Evolutionary conservation across 2,797 vertebrate species (phyloP).

Genomic region (Australoheros facetus): DNA sequence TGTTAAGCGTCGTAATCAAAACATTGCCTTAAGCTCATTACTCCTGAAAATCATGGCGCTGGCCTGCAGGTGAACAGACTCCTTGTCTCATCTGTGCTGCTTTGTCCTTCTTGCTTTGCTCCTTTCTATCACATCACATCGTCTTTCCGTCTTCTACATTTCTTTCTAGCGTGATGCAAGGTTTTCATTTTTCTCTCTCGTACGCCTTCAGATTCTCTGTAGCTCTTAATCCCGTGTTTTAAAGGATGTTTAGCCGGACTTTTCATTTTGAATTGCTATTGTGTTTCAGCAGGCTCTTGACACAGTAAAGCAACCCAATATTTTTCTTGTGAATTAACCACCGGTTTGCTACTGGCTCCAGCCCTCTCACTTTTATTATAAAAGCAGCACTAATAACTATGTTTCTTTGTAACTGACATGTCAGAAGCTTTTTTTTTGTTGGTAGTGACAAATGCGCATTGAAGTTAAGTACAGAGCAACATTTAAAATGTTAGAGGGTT

Average conservation of each 20-base stretch:
- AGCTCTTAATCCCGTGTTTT: slow-evolving; percentile 2
- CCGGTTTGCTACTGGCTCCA: not conserved
- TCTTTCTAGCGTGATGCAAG: not conserved
- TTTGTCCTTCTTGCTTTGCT: slow-evolving; percentile 14
- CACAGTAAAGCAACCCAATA: slow-evolving; percentile 8
- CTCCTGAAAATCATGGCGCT: slow-evolving; percentile 17
- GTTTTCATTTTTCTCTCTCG: slow-evolving; percentile 5
- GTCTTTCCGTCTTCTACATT: not conserved
- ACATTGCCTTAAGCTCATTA: slow-evolving; percentile 45
- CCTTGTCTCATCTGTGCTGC: not conserved
- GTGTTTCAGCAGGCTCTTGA: slow-evolving; percentile 16
- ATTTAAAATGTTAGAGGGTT: slow-evolving; percentile 43
- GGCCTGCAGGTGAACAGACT: slow-evolving; percentile 19
- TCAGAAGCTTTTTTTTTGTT: slow-evolving; percentile 10
- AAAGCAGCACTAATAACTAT: slow-evolving; percentile 14
- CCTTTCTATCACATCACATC: not conserved
- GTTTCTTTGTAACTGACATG: slow-evolving; percentile 9
- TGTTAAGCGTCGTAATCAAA: slow-evolving; percentile 48
- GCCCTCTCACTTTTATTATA: slow-evolving; percentile 14
- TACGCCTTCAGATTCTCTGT: not conserved
- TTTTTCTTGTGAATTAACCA: slow-evolving; percentile 13
- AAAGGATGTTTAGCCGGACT: slow-evolving; percentile 19
- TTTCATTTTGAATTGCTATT: slow-evolving; percentile 17
- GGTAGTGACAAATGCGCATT: slow-evolving; percentile 10
- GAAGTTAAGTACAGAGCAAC: slow-evolving; percentile 22